A percentile compares a stretch with the other conserved stretches of the same genome.
Evolutionary conservation across 2,113 vertebrate genomes (phyloP).

Genomic region (Promerops cafer): DNA sequence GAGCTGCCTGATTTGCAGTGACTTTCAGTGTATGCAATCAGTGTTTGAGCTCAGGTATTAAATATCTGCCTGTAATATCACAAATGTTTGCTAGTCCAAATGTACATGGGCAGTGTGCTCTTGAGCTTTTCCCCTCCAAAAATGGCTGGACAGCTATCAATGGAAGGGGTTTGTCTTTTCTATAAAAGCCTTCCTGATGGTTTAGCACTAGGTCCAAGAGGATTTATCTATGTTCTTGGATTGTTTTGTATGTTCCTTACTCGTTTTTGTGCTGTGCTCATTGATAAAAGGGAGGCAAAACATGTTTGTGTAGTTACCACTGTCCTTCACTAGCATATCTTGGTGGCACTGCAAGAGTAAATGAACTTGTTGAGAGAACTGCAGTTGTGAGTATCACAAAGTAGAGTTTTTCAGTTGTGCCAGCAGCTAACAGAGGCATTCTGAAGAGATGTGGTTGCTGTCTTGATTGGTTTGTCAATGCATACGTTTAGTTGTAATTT

Average conservation of each 20-base stretch:
- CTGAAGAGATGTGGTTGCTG: background rate
- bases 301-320: background rate
- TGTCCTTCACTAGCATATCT: background rate
- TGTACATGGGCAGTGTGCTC: background rate
- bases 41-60: background rate
- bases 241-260: background rate
- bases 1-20: background rate
- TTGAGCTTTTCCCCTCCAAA: accelerated
- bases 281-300: background rate
- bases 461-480: background rate
- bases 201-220: background rate
- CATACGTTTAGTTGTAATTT: background rate
- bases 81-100: background rate
- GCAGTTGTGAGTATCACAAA: background rate
- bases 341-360: background rate
- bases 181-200: background rate
- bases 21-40: background rate
- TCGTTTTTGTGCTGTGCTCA: background rate
- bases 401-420: background rate
- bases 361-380: background rate
- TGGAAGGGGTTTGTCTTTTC: background rate
- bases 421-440: background rate
- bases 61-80: background rate
- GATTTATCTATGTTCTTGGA: background rate
- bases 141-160: background rate